Evolutionary conservation across 2,797 vertebrate species (phyloP), one percentile per base, ranked within the genome.

Genomic region (Rallus crepitans): DNA sequence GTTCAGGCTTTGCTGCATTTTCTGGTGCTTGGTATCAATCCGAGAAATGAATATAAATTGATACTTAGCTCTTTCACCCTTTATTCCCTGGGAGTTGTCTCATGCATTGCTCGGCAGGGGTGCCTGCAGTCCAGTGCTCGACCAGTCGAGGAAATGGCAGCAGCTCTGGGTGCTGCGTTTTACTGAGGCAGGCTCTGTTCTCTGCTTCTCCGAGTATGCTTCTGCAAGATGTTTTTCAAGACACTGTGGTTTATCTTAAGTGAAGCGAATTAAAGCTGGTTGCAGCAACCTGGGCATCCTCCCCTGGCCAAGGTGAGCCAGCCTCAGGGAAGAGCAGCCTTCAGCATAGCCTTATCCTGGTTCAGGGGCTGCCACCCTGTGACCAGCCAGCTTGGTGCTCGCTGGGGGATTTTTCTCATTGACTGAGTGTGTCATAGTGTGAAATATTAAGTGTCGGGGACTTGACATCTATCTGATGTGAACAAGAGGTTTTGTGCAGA

Each of bases 361-460:
- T 50, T 47, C 2, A 7, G 47, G 25, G 24, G 15, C 47, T 64
- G 69, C 61, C 18, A 6, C 57, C 25, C 39, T 16, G 30, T 23
- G 5, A 39, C 4, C 0, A 4, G 23, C 40, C 52, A 53, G 47
- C 0, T 0, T 61, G 73, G 15, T 56, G 8, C 13, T 10, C 0
- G 0, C 27, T 10, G 11, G 9, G 24, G 48, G 21, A 12, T 24
- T 33, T 80, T 56, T 17, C n/a, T 21, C 11, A 1, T 21, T 15
- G 19, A 19, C 35, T n/a, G 0, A n/a, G 33, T 5, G 7, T 14
- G 2, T 6, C 33, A 23, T 10, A 14, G 15, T 20, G 3, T 45
- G 42, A 53, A 82, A 7, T 8, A n/a, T n/a, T 21, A 60, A 35
- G 13, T 59, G 35, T 21, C 63, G 52, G 21, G 21, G 59, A 30